phyloP scores from a whole-genome alignment of 1,140 invertebrate genomes.

The Hormaphis cornu region DNA sequence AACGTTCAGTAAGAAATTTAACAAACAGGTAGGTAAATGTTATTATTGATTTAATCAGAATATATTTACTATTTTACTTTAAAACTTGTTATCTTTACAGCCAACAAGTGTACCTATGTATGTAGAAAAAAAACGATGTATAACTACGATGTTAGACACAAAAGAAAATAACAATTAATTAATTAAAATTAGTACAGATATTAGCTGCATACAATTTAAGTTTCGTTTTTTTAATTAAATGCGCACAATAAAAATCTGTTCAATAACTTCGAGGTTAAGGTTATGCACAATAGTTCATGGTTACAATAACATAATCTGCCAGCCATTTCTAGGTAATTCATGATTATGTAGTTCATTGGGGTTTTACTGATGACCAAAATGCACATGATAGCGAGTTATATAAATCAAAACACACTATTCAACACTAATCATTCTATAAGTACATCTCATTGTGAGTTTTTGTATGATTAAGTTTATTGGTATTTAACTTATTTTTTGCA shows the following conservation, averaged over 20 bases:
- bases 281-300: not conserved
- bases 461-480: not conserved
- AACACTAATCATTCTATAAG: not conserved
- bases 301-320: not conserved
- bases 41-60: no score
- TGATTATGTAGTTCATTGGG: not conserved
- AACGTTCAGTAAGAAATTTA: no score
- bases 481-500: not conserved
- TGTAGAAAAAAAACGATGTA: no score
- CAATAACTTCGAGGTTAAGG: not conserved
- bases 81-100: no score
- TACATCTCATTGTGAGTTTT: not conserved
- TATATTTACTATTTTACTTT: no score
- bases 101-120: no score
- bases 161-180: no score
- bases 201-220: no score
- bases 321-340: not conserved
- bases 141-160: no score
- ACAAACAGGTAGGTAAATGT: no score
- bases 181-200: no score
- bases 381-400: not conserved
- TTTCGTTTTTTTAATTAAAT: no score
- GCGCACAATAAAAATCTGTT: not conserved
- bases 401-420: not conserved
- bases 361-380: not conserved